Evolutionary conservation across 1,140 invertebrate species (phyloP), one percentile per base, ranked within the genome.

Genomic region (Dendrolimus kikuchii): DNA sequence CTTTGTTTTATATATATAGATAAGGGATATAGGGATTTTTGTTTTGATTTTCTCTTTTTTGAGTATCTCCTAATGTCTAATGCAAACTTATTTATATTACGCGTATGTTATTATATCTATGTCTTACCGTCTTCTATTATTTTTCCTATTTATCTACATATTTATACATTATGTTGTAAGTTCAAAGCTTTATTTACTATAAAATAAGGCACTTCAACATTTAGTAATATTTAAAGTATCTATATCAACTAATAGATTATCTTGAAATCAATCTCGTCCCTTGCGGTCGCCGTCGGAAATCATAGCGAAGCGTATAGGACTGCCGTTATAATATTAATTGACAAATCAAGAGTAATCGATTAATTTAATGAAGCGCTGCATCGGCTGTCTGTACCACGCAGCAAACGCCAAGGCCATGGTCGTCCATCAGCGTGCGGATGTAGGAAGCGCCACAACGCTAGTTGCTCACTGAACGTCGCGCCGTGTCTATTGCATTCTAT

Each of bases 351-450:
- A 54, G 52, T 52, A 67, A 59, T 64, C 52, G 51, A 40, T 66
- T 52, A 59, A 61, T 59, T 47, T 60, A 66, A 68, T 60, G 51
- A 60, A 61, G 59, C 53, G 55, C 51, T 60, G 41, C 64, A 66
- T 55, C 49, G 36, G 6, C 44, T 53, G 39, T 9, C 44, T n/a
- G 53, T 46, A 46, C 47, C 46, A 23, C 47, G 55, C 49, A 49
- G 49, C 58, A 49, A 57, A 40, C 53, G 46, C 5, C 71, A 73
- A 73, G 67, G 71, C 71, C 71, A 70, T 47, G 70, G 64, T 43
- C 57, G 59, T 50, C 8, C 51, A 51, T 60, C 62, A 60, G 49
- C 53, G 51, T 48, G 47, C 59, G 64, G 66, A 69, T 65, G 52
- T 58, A 64, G 59, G 64, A 67, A 68, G 60, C 56, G 53, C 53